Evolutionary conservation across 2,888 invertebrate genomes (phyloP), one percentile per base, ranked within the genome.

Genomic region (Zootermopsis nevadensis): DNA sequence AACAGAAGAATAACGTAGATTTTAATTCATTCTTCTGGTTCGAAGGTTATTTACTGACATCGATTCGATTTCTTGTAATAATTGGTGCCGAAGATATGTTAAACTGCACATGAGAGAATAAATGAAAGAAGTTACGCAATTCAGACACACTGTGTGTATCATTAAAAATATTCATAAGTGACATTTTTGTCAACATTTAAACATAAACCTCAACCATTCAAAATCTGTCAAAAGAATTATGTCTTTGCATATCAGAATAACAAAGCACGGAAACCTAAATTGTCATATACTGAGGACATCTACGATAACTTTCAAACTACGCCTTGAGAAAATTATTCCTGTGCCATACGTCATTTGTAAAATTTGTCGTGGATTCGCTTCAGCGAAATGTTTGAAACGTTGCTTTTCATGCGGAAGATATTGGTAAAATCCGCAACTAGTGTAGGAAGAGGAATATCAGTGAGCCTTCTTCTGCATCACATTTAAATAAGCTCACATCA

Each of bases 281-380:
- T 60, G n/a, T 60, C 60, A 60, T 8, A n/a, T 10, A 27, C 1
- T 27, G n/a, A 27, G 10, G 60, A 1, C n/a, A 60, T 27, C 60
- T 7, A 3, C n/a, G 1, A 60, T n/a, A 60, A 60, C 15, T 22
- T 19, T 15, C 3, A 60, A 60, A 60, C 10, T 27, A 3, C n/a
- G 60, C n/a, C 27, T 74, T 35, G n/a, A 33, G 76, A 76, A n/a
- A 15, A 42, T 10, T 33, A 1, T 33, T 22, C 1, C 8, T 35
- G 33, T 72, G 22, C 24, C 72, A 76, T 76, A 76, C 8, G 42
- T 76, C n/a, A 76, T 76, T 76, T 60, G 27, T 27, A 27, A 76
- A 8, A 6, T 42, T 27, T 35, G 38, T 35, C 35, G n/a, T 42
- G 42, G 76, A 76, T 42, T 27, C 42, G 19, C 42, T 24, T 35